Base-by-base conservation (phyloP, 2,888 invertebrate genomes). In the Diabrotica balteata region DNA sequence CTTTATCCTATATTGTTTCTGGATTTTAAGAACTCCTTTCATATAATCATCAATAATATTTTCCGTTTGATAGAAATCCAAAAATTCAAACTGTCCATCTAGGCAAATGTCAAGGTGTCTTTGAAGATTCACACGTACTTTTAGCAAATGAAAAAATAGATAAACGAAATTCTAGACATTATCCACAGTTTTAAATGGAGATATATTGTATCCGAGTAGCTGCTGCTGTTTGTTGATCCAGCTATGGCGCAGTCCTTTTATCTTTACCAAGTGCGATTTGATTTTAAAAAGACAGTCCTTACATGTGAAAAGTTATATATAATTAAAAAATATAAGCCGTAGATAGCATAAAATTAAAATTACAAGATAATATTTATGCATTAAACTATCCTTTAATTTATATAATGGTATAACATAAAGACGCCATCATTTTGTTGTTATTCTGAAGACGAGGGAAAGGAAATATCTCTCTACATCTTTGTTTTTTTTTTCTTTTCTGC, bases 191-290 rank as follows among this genome's bases (percentile, higher is more conserved):
- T 91, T 89, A 84, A 94, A 97, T 11, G 84, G 83, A 0, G 93
- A 90, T 59, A 90, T 81, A 2, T 93, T 92, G 80, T 94, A 93
- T 80, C 95, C 94, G 78, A 96, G 93, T 9, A 95, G 89, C 6
- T 86, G 84, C 85, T 97, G 96, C 86, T 97, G 96, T 75, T 91
- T 89, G 83, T 97, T 96, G 60, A 97, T 95, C 95, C 95, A 96
- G 7, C 85, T 88, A 74, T 90, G 89, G 76, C 93, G 91, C 77
- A 94, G 91, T 22, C 90, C 90, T 68, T 89, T 88, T 58, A 97
- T 85, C 68, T 91, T 88, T 76, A 91, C 91, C 66, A 93, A 89
- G 55, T 95, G 90, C 73, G 90, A 90, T 63, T 93, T 88, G 74
- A 96, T 86, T 77, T 92, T 89, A 80, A 92, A 89, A 47, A 92